Evolutionary conservation across 30 jellyfish, hydroid and myxozoan species (phyloP), one percentile per base, ranked within the genome.

Genomic region (Catostylus mosaicus): DNA sequence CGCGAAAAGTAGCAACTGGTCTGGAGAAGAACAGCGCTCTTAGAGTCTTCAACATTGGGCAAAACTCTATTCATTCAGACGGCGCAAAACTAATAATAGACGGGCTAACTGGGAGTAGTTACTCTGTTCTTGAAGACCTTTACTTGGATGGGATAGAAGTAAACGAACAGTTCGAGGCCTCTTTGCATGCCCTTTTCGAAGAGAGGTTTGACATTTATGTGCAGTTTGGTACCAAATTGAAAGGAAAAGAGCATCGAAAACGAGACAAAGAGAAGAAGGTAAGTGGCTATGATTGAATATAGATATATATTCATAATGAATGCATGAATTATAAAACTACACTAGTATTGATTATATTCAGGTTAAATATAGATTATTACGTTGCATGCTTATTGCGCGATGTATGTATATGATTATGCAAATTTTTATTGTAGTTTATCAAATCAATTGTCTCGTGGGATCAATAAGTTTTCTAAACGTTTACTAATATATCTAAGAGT

Each of bases 141-240:
- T 86, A 86, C 36, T 35, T 86, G 82, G 70, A 86, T 71, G 86
- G 75, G 23, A 75, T 86, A 19, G 77, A 63, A 27, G 96, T 86
- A 11, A 26, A 76, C 29, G 67, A 24, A 3, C 73, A 75, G 34
- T 86, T 86, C 43, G 87, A 71, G n/a, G 52, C 54, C 22, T 22
- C 78, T 2, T 5, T 68, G 40, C 29, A 35, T 59, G 71, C 64
- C 9, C 67, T 86, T 45, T 56, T 77, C 10, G 90, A 64, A 22
- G 68, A 38, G 23, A 50, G 14, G 69, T 56, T 83, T 1, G 66
- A 33, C 5, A 38, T 86, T 0, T 86, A 86, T 38, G 88, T 86
- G 32, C 78, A 86, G 46, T 76, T 34, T 68, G 96, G 96, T n/a
- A 35, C 76, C 18, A 34, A 59, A 50, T 19, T 77, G 18, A 67